phyloP scores from a whole-genome alignment of 1,140 invertebrate species.

The Antheraea mylitta region DNA sequence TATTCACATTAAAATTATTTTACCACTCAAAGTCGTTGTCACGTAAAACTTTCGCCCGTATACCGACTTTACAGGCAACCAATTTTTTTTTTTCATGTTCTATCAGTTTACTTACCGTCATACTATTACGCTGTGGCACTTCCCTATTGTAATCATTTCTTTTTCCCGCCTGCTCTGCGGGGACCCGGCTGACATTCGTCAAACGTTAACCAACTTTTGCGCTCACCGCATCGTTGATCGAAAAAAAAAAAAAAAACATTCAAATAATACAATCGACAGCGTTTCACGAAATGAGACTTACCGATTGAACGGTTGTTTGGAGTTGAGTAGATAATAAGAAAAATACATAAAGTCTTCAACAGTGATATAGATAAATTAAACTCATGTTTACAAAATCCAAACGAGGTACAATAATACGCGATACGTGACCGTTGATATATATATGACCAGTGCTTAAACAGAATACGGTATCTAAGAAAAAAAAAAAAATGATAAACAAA shows the following conservation, averaged over 20 bases:
- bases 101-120: not conserved
- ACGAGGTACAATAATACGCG: not conserved
- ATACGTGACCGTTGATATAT: not conserved
- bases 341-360: not conserved
- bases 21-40: too few relatives aligned
- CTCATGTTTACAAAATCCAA: not conserved
- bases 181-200: slow-evolving; percentile 31
- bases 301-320: not conserved
- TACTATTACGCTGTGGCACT: slow-evolving; percentile 18
- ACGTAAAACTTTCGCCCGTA: too few relatives aligned
- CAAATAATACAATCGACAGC: not conserved
- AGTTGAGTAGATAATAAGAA: not conserved
- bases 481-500: not conserved
- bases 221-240: slow-evolving; percentile 24
- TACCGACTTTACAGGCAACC: too few relatives aligned
- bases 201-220: slow-evolving; percentile 54
- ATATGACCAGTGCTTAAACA: not conserved
- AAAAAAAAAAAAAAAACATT: not conserved
- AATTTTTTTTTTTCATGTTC: too few relatives aligned
- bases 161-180: not conserved
- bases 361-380: not conserved
- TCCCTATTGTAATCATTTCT: slow-evolving; percentile 39
- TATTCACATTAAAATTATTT: too few relatives aligned
- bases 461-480: not conserved
- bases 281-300: not conserved